phyloP scores from a whole-genome alignment of 2,888 invertebrate species.

The Tortrix viridana region DNA sequence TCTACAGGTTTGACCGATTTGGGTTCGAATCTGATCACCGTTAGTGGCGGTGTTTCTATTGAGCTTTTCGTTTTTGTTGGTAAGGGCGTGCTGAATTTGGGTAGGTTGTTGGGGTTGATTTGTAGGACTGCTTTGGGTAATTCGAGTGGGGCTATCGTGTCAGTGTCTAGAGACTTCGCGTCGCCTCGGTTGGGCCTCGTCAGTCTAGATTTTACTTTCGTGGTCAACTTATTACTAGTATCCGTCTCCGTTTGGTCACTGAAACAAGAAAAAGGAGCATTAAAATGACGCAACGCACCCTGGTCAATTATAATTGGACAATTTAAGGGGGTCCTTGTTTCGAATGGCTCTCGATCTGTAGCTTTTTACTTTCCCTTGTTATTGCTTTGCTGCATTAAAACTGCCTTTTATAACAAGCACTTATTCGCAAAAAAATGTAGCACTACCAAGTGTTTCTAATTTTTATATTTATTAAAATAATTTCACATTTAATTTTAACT shows the following conservation, averaged over 20 bases:
- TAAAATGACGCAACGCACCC: background rate
- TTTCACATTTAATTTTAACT: too few relatives aligned
- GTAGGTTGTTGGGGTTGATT: conserved; percentile 65
- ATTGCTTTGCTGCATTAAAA: too few relatives aligned
- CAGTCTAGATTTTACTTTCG: conserved; percentile 62
- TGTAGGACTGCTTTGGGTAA: conserved; percentile 60
- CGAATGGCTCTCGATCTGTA: too few relatives aligned
- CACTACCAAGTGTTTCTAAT: too few relatives aligned
- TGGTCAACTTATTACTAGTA: conserved; percentile 50
- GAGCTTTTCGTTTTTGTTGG: conserved; percentile 29
- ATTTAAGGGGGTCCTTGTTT: too few relatives aligned
- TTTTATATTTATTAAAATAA: too few relatives aligned
- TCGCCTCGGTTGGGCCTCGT: conserved; percentile 54
- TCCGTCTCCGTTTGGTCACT: conserved; percentile 50
- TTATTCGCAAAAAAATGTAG: too few relatives aligned
- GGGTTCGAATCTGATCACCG: conserved; percentile 12
- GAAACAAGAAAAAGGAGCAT: conserved; percentile 43
- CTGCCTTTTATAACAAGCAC: too few relatives aligned
- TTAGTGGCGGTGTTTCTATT: conserved; percentile 31
- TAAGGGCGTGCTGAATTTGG: conserved; percentile 59
- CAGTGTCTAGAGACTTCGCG: conserved; percentile 42
- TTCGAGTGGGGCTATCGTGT: conserved; percentile 48
- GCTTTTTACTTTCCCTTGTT: too few relatives aligned
- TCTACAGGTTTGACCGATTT: conserved; percentile 27
- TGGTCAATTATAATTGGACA: too few relatives aligned